These are phyloP conservation scores for Halcyon malimbica DNA, from an alignment of 2,113 vertebrate genomes.

Conservation along the genomic window DNA sequence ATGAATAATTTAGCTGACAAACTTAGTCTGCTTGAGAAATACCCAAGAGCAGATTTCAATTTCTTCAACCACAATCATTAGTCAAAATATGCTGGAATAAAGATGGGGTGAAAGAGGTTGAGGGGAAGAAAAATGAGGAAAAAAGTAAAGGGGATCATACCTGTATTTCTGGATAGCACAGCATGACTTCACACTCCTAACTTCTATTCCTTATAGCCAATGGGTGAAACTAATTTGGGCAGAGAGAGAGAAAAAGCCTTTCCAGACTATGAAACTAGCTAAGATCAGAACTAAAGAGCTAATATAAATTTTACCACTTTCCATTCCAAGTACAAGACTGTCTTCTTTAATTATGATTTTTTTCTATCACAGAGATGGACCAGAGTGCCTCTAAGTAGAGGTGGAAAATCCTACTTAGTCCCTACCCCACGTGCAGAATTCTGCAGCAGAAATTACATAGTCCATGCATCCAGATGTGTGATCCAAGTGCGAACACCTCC, in stretches of 20 bases:
- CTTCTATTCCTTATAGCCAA: neutral
- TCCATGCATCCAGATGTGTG: neutral
- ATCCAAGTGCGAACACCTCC: neutral
- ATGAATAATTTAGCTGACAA: conserved; percentile 60
- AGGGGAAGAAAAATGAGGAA: neutral
- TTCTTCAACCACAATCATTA: conserved; percentile 40
- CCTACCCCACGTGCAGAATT: neutral
- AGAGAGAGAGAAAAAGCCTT: neutral
- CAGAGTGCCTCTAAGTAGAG: neutral
- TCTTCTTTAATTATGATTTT: neutral
- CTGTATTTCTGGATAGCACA: neutral
- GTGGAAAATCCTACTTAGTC: neutral
- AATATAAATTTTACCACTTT: neutral
- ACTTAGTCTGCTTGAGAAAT: conserved; percentile 48
- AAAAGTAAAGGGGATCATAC: neutral
- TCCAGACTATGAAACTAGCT: neutral
- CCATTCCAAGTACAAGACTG: neutral
- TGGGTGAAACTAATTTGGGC: neutral
- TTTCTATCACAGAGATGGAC: neutral
- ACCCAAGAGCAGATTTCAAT: conserved; percentile 24
- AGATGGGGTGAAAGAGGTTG: conserved; percentile 41
- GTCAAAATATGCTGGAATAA: conserved; percentile 34
- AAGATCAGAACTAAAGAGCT: neutral
- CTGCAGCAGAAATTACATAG: neutral
- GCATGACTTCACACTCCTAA: neutral